phyloP scores from a whole-genome alignment of 2,113 vertebrate species.

The Myotis davidii region DNA sequence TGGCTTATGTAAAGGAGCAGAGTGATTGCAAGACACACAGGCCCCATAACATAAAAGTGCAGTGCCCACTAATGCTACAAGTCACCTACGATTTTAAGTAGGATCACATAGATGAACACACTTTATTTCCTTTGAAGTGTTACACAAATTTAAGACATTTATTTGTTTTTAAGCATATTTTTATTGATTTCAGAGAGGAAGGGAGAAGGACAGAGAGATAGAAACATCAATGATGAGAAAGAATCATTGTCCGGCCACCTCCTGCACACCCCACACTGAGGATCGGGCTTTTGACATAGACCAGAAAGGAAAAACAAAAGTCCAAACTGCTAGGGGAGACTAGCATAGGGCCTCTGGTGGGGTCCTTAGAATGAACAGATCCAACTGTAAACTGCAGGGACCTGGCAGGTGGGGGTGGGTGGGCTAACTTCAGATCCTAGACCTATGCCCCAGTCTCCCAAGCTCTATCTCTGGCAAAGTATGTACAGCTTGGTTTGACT shows the following conservation, averaged over 20 bases:
- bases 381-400: constrained; percentile 9
- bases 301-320: neutral
- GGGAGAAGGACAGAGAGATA: no score
- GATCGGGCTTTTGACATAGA: neutral
- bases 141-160: neutral
- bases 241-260: no score
- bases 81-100: neutral
- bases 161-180: neutral
- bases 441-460: neutral
- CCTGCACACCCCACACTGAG: no score
- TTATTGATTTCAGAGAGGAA: no score
- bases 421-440: neutral
- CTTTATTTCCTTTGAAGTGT: neutral
- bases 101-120: neutral
- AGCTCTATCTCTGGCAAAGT: constrained; percentile 70
- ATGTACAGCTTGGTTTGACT: constrained; percentile 54
- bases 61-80: neutral
- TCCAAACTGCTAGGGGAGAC: neutral
- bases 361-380: neutral
- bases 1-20: neutral
- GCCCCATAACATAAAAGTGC: neutral
- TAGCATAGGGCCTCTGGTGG: neutral
- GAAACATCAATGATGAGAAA: no score
- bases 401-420: neutral
- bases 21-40: neutral